Base-by-base conservation (phyloP, 2,113 vertebrate genomes). In the Actinemys pallida region DNA sequence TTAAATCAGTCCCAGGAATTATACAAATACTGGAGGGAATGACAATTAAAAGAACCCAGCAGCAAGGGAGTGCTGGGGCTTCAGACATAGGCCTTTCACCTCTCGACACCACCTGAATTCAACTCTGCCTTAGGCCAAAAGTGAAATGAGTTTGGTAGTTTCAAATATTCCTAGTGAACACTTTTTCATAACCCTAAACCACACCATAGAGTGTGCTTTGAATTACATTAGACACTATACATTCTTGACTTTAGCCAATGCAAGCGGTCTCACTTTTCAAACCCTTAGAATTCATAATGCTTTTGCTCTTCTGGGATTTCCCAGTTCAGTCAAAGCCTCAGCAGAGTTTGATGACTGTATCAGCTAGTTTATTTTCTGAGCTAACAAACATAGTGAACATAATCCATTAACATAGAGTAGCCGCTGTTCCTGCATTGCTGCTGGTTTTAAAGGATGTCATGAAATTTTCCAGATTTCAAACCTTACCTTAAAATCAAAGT, bases 401-500 rank as follows among this genome's bases (percentile, higher is more conserved):
- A 45, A 92, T 90, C 93, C 89, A 50, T 49, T 89, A 49, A n/a
- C 2, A 5, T 3, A 83, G 76, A 89, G 47, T 4, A 93, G 84
- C 20, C 81, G 39, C 75, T 87, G 54, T 42, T 90, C 82, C 50
- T 84, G 65, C 24, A 10, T 45, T 95, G 75, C 83, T 87, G 81
- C 22, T 56, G 29, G 27, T 54, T 88, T 90, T 75, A 75, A 84
- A 94, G 81, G 62, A 95, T 79, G 31, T 13, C 76, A n/a, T 53
- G 54, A 90, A 6, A 31, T 50, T 93, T 92, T 90, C 45, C 88
- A 72, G 84, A 69, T 39, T 83, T 84, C 93, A 89, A 54, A 95
- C 96, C 97, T 57, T 97, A 99, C 99, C 99, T 99, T 99, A 93
- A 99, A 99, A 98, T 99, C 99, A 93, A 99, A 99, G 94, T 99